Evolutionary conservation across 1,140 invertebrate genomes (phyloP).

Genomic region (Bombyx mandarina): DNA sequence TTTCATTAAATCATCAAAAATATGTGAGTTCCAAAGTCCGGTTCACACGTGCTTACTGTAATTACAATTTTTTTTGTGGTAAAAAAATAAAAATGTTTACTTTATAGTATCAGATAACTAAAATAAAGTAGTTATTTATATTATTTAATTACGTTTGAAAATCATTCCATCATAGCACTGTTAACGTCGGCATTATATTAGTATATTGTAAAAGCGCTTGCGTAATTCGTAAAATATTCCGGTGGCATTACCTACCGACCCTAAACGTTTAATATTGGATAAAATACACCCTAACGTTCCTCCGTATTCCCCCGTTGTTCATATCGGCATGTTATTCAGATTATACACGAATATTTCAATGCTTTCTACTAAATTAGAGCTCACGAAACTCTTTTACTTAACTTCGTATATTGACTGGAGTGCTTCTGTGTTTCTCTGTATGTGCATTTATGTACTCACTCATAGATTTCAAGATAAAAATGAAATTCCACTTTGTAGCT

Average conservation of each 20-base stretch:
- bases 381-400: conserved; percentile 63
- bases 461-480: too few species aligned
- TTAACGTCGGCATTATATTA: conserved; percentile 38
- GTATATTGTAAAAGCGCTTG: conserved; percentile 53
- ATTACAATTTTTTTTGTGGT: too few species aligned
- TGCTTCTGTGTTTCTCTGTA: too few species aligned
- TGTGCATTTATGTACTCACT: too few species aligned
- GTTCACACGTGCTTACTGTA: too few species aligned
- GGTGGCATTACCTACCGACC: conserved; percentile 31
- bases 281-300: conserved; percentile 61
- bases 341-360: conserved; percentile 71
- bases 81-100: too few species aligned
- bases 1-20: too few species aligned
- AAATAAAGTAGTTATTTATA: too few species aligned
- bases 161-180: conserved; percentile 8
- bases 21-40: too few species aligned
- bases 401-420: conserved; percentile 26
- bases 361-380: conserved; percentile 70
- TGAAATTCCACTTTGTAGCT: too few species aligned
- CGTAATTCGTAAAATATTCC: conserved; percentile 63
- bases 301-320: conserved; percentile 63
- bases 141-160: too few species aligned
- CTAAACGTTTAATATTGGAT: conserved; percentile 68
- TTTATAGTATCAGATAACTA: too few species aligned
- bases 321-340: conserved; percentile 71